These are phyloP conservation scores for Myotis pilosus DNA, from an alignment of 2,797 vertebrate species.

Conservation along the genomic window DNA sequence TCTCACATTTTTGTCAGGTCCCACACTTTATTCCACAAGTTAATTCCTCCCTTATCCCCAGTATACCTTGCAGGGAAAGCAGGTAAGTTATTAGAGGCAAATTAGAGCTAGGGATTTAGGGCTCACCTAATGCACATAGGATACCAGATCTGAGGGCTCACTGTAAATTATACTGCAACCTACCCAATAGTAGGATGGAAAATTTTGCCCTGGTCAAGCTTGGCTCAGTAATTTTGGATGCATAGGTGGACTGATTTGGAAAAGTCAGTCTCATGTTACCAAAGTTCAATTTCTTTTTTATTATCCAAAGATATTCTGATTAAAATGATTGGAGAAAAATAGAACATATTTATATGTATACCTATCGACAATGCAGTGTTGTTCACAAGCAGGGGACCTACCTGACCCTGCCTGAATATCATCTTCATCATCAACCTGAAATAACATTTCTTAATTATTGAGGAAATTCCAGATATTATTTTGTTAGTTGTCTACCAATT, in stretches of 20 bases:
- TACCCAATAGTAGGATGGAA: neutral
- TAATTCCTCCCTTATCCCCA: neutral
- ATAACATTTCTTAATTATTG: neutral
- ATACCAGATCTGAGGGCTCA: neutral
- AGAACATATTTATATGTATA: neutral
- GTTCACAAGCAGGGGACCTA: neutral
- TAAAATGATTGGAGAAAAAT: neutral
- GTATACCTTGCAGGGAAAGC: neutral
- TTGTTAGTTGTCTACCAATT: neutral
- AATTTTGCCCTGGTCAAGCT: neutral
- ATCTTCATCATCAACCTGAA: neutral
- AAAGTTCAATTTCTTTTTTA: slow-evolving; percentile 14
- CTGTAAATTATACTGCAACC: neutral
- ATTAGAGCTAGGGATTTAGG: neutral
- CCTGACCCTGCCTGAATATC: neutral
- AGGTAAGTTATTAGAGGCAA: neutral
- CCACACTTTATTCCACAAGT: neutral
- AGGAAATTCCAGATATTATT: neutral
- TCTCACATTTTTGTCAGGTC: neutral
- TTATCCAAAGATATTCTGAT: neutral
- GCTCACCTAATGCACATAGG: fast-evolving
- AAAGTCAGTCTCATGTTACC: neutral
- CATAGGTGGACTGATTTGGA: neutral
- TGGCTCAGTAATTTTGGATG: neutral
- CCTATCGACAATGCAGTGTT: neutral